Evolutionary conservation across 2,888 invertebrate species (phyloP).

Genomic region (Dugesia japonica): DNA sequence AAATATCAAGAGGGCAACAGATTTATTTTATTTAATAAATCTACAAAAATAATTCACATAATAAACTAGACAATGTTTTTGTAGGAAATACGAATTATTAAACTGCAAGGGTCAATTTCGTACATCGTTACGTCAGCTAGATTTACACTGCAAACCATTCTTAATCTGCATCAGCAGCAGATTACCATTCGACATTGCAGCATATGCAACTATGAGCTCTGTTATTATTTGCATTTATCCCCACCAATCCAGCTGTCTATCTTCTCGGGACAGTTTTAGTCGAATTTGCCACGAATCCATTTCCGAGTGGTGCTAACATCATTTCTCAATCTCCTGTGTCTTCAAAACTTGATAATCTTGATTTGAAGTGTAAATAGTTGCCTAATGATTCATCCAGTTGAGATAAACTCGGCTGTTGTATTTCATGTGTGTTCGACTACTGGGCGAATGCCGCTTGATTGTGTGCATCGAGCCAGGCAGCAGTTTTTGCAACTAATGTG

Average conservation of each 20-base stretch:
- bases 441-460: neutral
- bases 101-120: no score
- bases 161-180: neutral
- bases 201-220: neutral
- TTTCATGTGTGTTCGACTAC: neutral
- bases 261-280: neutral
- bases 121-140: no score
- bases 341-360: conserved; percentile 8
- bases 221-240: neutral
- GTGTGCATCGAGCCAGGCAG: neutral
- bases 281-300: neutral
- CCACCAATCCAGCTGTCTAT: neutral
- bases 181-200: conserved; percentile 3
- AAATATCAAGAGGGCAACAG: no score
- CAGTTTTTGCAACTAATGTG: neutral
- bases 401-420: neutral
- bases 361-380: conserved; percentile 20
- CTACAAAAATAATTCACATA: no score
- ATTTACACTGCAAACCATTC: no score
- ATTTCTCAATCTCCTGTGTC: conserved; percentile 7
- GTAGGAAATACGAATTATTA: no score
- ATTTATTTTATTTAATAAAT: no score
- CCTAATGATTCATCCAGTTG: neutral
- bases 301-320: conserved; percentile 14
- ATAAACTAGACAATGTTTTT: no score